Conservation (phyloP, 2,797 vertebrate species). For the Ceryle rudis region DNA sequence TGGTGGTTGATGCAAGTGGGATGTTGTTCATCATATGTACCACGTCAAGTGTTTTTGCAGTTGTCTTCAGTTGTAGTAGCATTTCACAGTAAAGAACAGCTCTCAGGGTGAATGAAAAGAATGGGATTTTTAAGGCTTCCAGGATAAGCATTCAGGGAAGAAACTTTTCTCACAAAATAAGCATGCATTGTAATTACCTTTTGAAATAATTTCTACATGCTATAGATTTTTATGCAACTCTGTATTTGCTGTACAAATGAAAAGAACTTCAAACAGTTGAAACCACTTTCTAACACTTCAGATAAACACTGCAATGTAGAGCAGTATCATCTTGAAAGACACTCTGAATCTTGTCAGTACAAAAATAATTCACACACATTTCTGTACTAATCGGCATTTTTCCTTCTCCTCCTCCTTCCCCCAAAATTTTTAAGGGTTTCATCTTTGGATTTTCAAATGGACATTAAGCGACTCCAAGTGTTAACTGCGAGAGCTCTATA, state of each 20-base stretch:
- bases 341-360: neutral
- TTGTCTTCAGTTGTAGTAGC: neutral
- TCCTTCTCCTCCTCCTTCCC: neutral
- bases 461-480: slow-evolving; percentile 50
- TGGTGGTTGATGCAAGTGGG: neutral
- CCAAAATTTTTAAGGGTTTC: neutral
- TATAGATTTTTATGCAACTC: neutral
- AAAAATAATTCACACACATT: neutral
- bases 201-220: neutral
- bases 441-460: slow-evolving; percentile 42
- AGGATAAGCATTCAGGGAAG: neutral
- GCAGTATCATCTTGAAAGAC: neutral
- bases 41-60: neutral
- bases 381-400: neutral
- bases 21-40: neutral
- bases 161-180: neutral
- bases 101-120: neutral
- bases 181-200: neutral
- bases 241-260: neutral
- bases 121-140: neutral
- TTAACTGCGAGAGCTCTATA: slow-evolving; percentile 51
- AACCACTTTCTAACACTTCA: neutral
- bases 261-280: neutral
- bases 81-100: neutral
- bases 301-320: neutral